phyloP scores from a whole-genome alignment of 2,113 vertebrate species.

The Candoia aspera region DNA sequence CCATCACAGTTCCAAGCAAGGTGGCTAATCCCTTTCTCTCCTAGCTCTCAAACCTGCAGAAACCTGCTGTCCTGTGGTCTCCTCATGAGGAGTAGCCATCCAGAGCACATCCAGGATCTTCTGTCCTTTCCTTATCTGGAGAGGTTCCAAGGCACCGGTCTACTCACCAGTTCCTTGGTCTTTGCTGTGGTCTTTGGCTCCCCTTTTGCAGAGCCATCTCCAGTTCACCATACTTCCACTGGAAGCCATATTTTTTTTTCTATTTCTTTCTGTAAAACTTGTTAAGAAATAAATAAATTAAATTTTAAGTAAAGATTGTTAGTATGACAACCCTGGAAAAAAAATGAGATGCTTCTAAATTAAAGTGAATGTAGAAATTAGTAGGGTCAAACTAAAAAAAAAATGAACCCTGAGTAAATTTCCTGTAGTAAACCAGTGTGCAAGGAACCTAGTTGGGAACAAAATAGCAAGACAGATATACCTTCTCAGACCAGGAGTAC shows the following conservation, averaged over 20 bases:
- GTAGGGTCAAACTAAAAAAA: background rate
- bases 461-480: background rate
- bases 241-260: background rate
- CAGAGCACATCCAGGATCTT: background rate
- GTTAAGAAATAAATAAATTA: background rate
- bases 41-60: no score
- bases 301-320: background rate
- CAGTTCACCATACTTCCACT: background rate
- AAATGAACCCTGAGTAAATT: background rate
- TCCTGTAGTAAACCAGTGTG: no score
- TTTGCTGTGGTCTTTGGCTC: background rate
- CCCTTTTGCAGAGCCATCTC: no score
- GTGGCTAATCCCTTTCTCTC: no score
- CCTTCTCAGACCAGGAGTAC: background rate
- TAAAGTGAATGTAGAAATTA: background rate
- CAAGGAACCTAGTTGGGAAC: background rate
- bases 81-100: background rate
- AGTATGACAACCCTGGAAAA: background rate
- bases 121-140: background rate
- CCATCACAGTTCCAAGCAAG: no score
- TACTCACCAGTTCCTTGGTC: background rate
- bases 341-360: background rate
- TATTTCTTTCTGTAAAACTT: background rate
- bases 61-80: no score
- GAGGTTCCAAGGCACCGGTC: background rate